phyloP scores from a whole-genome alignment of 2,797 vertebrate species.

The Sebastes goodei region DNA sequence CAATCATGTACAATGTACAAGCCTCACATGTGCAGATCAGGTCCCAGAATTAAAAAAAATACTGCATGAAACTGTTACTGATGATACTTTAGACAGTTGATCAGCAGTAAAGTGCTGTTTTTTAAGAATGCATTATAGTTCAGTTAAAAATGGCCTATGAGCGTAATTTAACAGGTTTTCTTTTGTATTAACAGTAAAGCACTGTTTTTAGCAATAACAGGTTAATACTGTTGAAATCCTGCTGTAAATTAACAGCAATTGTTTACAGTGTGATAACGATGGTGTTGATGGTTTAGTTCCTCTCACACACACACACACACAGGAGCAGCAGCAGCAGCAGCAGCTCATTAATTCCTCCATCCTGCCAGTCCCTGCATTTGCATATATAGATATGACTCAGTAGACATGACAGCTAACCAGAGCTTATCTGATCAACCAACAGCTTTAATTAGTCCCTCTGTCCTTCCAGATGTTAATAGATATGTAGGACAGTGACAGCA shows the following conservation, averaged over 20 bases:
- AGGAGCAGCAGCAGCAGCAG: background rate
- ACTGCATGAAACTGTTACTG: too few species aligned
- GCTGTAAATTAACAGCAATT: too few species aligned
- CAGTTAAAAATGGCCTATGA: too few species aligned
- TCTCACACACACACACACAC: background rate
- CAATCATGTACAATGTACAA: too few species aligned
- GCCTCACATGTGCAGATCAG: too few species aligned
- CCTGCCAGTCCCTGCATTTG: slow-evolving; percentile 13
- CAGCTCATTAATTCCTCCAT: slow-evolving; percentile 7
- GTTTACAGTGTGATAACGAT: background rate
- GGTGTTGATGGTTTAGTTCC: background rate
- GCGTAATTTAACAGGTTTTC: too few species aligned
- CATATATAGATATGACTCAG: slow-evolving; percentile 1
- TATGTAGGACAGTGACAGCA: background rate
- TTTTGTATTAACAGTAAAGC: too few species aligned
- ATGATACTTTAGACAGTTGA: accelerated
- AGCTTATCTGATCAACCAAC: slow-evolving; percentile 24
- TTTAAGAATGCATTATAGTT: too few species aligned
- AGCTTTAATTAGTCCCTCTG: slow-evolving; percentile 27
- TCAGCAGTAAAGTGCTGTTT: too few species aligned
- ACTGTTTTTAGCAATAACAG: too few species aligned
- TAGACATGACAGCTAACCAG: slow-evolving; percentile 38
- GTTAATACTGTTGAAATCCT: too few species aligned
- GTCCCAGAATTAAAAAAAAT: too few species aligned
- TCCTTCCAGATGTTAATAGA: background rate